Percentiles rank a stretch among this genome's conserved stretches.
phyloP scores from a whole-genome alignment of 2,888 invertebrate genomes.

The Hylaea fasciaria region DNA sequence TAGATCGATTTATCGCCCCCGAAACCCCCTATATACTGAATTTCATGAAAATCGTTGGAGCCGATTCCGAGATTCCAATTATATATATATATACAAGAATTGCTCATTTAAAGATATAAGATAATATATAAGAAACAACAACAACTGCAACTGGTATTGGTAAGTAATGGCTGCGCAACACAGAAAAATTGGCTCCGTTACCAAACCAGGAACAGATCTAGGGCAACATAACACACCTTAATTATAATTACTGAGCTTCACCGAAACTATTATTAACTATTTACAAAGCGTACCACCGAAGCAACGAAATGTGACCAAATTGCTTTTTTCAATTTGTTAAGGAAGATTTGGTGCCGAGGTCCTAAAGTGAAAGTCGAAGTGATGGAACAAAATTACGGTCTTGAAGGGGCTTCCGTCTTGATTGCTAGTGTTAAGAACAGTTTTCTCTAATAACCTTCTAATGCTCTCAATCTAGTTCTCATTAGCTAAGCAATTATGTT shows the following conservation, averaged over 20 bases:
- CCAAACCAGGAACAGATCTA: constrained; percentile 43
- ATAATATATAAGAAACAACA: too few species aligned
- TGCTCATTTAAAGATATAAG: too few species aligned
- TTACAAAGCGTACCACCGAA: constrained; percentile 26
- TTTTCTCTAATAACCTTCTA: constrained; percentile 44
- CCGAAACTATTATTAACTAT: constrained; percentile 45
- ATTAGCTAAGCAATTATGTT: background rate
- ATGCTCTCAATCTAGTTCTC: background rate
- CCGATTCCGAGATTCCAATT: too few species aligned
- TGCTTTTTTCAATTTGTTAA: constrained; percentile 48
- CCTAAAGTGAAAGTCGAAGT: constrained; percentile 59
- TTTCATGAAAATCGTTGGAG: too few species aligned
- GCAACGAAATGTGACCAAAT: constrained; percentile 43
- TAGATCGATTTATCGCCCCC: too few species aligned
- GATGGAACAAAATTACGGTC: constrained; percentile 62
- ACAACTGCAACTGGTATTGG: too few species aligned
- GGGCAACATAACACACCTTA: constrained; percentile 27
- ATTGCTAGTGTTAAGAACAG: constrained; percentile 39
- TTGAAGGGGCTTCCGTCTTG: constrained; percentile 49
- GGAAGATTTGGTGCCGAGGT: constrained; percentile 47
- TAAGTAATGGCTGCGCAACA: background rate
- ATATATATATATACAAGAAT: too few species aligned
- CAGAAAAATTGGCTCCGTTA: background rate
- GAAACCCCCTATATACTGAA: too few species aligned
- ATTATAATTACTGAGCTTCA: constrained; percentile 34